Evolutionary conservation across 2,113 vertebrate species (phyloP).

Genomic region (Neolamprologus devosi): DNA sequence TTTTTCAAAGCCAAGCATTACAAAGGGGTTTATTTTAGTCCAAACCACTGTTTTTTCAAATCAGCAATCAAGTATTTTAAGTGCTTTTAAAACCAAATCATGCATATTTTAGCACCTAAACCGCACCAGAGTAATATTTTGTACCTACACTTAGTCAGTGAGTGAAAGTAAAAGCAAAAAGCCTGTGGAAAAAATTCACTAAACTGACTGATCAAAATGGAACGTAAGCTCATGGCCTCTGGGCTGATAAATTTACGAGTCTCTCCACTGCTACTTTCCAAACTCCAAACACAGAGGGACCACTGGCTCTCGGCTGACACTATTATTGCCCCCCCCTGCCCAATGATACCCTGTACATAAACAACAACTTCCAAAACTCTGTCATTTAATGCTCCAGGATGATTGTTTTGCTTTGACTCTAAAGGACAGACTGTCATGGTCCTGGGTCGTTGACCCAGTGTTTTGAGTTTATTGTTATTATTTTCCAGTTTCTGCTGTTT

Average conservation of each 20-base stretch:
- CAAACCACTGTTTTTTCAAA: neutral
- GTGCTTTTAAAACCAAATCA: neutral
- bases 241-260: neutral
- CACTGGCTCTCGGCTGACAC: neutral
- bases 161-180: neutral
- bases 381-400: neutral
- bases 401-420: neutral
- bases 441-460: too few species aligned
- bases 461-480: too few species aligned
- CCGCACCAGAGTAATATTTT: neutral
- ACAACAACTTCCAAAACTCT: neutral
- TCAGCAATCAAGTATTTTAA: neutral
- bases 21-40: neutral
- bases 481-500: too few species aligned
- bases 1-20: neutral
- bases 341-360: neutral
- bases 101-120: neutral
- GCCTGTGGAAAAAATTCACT: neutral
- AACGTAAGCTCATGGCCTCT: neutral
- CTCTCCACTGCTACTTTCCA: neutral
- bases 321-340: neutral
- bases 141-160: neutral
- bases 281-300: neutral
- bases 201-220: neutral
- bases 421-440: neutral